phyloP scores from a whole-genome alignment of 2,113 vertebrate species.

The Rhinoderma darwinii region DNA sequence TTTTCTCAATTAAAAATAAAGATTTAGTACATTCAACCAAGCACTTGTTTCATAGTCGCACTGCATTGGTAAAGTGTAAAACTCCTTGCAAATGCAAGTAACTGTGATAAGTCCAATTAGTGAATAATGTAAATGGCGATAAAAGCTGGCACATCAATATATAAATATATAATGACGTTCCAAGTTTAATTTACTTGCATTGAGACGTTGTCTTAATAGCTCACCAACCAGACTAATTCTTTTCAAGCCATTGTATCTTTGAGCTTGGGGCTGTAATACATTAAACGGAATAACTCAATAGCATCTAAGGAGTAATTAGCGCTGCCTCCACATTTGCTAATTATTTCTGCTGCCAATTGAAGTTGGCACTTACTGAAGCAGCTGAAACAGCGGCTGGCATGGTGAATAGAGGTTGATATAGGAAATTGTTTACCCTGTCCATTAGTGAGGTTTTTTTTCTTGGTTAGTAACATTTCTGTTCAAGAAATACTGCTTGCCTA shows the following conservation, averaged over 20 bases:
- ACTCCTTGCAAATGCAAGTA: constrained; percentile 36
- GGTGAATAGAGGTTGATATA: constrained; percentile 8
- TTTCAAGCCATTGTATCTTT: constrained; percentile 24
- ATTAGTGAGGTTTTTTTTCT: constrained; percentile 3
- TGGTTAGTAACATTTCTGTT: not conserved
- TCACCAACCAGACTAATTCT: constrained; percentile 15
- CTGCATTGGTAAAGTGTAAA: constrained; percentile 20
- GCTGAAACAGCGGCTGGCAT: not conserved
- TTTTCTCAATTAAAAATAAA: constrained; percentile 20
- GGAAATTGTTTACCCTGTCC: constrained; percentile 22
- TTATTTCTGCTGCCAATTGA: constrained; percentile 42
- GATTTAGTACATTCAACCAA: constrained; percentile 9
- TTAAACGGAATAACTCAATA: constrained; percentile 28
- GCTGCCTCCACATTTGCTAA: constrained; percentile 36
- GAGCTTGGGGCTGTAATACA: constrained; percentile 40
- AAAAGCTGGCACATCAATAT: constrained; percentile 17
- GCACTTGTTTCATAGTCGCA: constrained; percentile 3
- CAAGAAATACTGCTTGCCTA: not conserved
- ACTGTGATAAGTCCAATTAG: constrained; percentile 38
- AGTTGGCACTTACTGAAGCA: constrained; percentile 17
- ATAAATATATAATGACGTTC: constrained; percentile 38
- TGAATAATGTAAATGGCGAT: constrained; percentile 36
- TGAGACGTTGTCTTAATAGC: constrained; percentile 8
- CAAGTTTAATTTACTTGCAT: constrained; percentile 21
- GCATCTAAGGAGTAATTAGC: constrained; percentile 35